Evolutionary conservation across 2,113 vertebrate genomes (phyloP).

Genomic region (Glareola pratincola): DNA sequence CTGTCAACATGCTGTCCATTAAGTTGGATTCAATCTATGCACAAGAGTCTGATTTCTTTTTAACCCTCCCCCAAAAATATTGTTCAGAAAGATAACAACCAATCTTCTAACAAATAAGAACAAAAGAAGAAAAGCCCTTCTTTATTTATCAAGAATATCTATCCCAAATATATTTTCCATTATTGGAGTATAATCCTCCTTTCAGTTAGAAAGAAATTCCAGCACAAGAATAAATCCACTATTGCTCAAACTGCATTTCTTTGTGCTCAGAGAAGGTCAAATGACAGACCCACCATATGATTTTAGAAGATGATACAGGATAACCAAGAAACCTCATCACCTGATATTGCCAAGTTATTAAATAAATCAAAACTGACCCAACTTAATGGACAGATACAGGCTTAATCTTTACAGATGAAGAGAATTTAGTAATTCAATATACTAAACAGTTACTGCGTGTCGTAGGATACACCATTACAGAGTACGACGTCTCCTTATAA

Average conservation of each 20-base stretch:
- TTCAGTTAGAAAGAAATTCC: not conserved
- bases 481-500: not conserved
- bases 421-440: not conserved
- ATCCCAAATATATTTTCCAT: not conserved
- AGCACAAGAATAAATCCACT: not conserved
- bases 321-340: not conserved
- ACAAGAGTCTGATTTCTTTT: not conserved
- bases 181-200: not conserved
- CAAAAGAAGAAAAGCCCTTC: not conserved
- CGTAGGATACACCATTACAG: not conserved
- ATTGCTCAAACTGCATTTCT: not conserved
- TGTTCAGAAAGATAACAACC: not conserved
- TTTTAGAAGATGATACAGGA: not conserved
- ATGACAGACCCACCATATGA: not conserved
- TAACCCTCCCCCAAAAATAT: not conserved
- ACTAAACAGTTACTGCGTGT: not conserved
- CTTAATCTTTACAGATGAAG: not conserved
- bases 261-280: not conserved
- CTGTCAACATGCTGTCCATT: not conserved
- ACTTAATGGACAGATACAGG: constrained; percentile 5
- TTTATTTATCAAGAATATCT: not conserved
- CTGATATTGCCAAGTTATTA: not conserved
- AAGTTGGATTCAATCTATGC: not conserved
- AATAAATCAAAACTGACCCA: constrained; percentile 18
- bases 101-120: not conserved